Base-by-base conservation (phyloP, 2,113 vertebrate genomes). In the Spheniscus mendiculus region DNA sequence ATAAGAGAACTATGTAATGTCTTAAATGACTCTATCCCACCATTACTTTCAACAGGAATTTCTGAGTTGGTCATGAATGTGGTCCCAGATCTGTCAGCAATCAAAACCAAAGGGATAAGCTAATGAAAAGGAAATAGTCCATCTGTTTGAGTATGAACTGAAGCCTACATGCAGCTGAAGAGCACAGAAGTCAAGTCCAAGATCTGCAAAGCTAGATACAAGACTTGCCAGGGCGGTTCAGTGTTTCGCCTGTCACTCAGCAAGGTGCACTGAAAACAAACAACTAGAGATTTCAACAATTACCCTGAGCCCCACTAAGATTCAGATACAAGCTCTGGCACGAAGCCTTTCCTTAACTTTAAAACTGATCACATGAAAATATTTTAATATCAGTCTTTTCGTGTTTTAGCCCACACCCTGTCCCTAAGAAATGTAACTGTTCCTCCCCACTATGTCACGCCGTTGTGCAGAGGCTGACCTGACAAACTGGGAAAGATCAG, bases 41-140 rank as follows among this genome's bases (percentile, higher is more conserved):
- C 45, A 55, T 20, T 87, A 90, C 73, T 92, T 95, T 94, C 81
- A 90, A 56, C 38, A 26, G 59, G 78, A 67, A 90, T 83, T 79
- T 90, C 45, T 85, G 15, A 81, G 49, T 18, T 0, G 0, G 71
- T 77, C 79, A 47, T 12, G 49, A 95, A 90, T 30, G 17, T 1
- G 10, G 74, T 72, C 71, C 47, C 65, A 42, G 59, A 77, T 83
- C 92, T 94, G 85, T 86, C 90, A 95, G 58, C 87, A 92, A 52
- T 26, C 81, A 79, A 66, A 97, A 92, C 62, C 22, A 4, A 91
- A 74, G 36, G 87, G 55, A 86, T 79, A 77, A 92, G 30, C 23
- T 93, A 93, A 92, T 55, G 70, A 90, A 93, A 93, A 91, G 65
- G 74, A 92, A 81, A 81, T 8, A 83, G 83, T 61, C 40, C 90